Conservation (phyloP, 2,888 invertebrate genomes). For the Sylvicola cinctus region DNA sequence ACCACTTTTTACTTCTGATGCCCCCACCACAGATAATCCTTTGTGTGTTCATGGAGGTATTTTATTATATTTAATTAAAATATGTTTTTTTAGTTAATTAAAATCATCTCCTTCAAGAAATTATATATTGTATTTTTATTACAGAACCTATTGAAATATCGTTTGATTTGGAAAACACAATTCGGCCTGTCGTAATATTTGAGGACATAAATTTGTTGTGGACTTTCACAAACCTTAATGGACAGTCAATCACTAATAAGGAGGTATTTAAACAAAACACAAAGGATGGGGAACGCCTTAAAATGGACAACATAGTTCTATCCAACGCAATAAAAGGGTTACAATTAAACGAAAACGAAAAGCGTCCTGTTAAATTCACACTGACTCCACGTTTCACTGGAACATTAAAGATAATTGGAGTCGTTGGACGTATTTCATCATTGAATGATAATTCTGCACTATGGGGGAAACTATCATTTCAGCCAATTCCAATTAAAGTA, state of each 20-base stretch:
- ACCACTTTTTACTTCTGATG: conserved; percentile 46
- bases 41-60: conserved; percentile 50
- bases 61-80: conserved; percentile 4
- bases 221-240: conserved; percentile 22
- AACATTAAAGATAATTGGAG: conserved; percentile 47
- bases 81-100: no score
- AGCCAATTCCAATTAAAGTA: conserved; percentile 17
- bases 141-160: conserved; percentile 63
- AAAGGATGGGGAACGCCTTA: conserved; percentile 15
- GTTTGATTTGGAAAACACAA: conserved; percentile 21
- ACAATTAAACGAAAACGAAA: conserved; percentile 22
- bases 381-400: conserved; percentile 57
- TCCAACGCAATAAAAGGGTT: conserved; percentile 15
- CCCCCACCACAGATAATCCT: conserved; percentile 42
- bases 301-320: conserved; percentile 12
- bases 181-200: conserved; percentile 35
- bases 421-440: conserved; percentile 25
- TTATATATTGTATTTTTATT: conserved; percentile 10
- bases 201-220: conserved; percentile 21
- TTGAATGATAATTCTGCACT: conserved; percentile 19
- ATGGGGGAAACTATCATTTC: conserved; percentile 20
- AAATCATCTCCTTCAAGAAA: no score
- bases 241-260: conserved; percentile 24
- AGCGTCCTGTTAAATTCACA: conserved; percentile 43
- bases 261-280: conserved; percentile 17